Percentiles rank a stretch among this genome's conserved stretches.
Evolutionary conservation across 1,140 invertebrate genomes (phyloP).

Genomic region (Orius insidiosus): DNA sequence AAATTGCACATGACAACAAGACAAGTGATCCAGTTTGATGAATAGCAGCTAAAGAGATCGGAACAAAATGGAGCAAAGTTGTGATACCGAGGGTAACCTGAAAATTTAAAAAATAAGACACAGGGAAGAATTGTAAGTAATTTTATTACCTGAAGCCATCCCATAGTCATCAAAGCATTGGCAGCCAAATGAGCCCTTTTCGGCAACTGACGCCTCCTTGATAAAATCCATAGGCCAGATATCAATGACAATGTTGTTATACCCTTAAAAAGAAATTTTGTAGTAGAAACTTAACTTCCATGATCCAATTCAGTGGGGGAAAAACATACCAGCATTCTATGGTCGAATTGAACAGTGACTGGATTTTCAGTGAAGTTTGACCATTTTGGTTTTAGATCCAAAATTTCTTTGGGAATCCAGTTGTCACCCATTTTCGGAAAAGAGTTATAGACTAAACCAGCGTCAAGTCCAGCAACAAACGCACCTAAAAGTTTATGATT

Average conservation of each 20-base stretch:
- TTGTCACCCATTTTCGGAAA: conserved; percentile 95
- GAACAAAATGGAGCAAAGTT: conserved; percentile 80
- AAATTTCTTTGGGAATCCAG: conserved; percentile 86
- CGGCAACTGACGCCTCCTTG: conserved; percentile 52
- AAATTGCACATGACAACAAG: conserved; percentile 69
- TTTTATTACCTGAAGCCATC: conserved; percentile 43
- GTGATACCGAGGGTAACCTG: conserved; percentile 77
- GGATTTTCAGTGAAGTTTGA: conserved; percentile 95
- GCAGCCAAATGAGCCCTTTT: conserved; percentile 54
- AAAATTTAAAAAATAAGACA: conserved; percentile 22
- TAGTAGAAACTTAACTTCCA: too few species aligned
- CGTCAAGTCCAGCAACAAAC: conserved; percentile 95
- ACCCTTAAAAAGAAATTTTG: conserved; percentile 32
- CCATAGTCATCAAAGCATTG: conserved; percentile 51
- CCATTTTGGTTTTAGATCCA: conserved; percentile 49
- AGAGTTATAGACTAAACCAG: conserved; percentile 92
- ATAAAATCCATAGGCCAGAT: conserved; percentile 43
- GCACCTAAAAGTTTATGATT: conserved; percentile 49
- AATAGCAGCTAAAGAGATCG: conserved; percentile 63
- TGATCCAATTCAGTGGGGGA: too few species aligned
- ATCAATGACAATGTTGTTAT: conserved; percentile 50
- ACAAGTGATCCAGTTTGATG: conserved; percentile 91
- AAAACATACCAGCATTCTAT: conserved; percentile 56
- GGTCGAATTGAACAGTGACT: conserved; percentile 92
- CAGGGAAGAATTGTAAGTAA: conserved; percentile 2